Conservation (phyloP, 2,797 vertebrate genomes). For the Channallabes apus region DNA sequence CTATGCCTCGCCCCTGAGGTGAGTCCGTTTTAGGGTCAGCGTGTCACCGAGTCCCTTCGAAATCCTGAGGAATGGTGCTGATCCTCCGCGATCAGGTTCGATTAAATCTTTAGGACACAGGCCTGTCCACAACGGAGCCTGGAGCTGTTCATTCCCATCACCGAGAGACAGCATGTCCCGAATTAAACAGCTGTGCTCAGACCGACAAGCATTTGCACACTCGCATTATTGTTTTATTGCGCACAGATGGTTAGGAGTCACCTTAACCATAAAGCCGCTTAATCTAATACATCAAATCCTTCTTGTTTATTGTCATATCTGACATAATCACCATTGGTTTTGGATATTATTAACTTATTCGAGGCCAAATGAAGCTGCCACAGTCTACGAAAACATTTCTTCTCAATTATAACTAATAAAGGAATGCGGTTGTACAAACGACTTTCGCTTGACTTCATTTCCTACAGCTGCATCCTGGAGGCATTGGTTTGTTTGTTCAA, state of each 20-base stretch:
- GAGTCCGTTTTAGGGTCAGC: slow-evolving; percentile 6
- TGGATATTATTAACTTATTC: neutral
- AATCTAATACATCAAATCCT: slow-evolving; percentile 5
- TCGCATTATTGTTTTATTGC: slow-evolving; percentile 31
- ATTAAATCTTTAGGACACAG: slow-evolving; percentile 33
- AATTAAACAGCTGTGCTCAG: slow-evolving; percentile 26
- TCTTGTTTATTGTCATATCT: neutral
- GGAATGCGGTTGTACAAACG: neutral
- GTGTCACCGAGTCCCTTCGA: neutral
- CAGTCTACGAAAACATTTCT: neutral
- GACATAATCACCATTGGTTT: neutral
- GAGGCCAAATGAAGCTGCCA: neutral
- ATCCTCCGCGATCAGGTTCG: slow-evolving; percentile 40
- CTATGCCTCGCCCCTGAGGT: neutral
- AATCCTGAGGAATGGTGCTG: slow-evolving; percentile 44
- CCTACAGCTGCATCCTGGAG: neutral
- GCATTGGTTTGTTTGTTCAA: neutral
- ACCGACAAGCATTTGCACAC: slow-evolving; percentile 8
- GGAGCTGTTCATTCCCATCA: slow-evolving; percentile 35
- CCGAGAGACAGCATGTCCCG: slow-evolving; percentile 17
- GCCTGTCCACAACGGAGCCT: neutral
- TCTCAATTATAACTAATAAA: neutral
- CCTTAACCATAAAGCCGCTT: neutral
- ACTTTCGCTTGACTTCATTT: neutral
- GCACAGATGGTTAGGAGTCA: slow-evolving; percentile 36